Base-by-base conservation (phyloP, 2,113 vertebrate species). In the Microtus oregoni region DNA sequence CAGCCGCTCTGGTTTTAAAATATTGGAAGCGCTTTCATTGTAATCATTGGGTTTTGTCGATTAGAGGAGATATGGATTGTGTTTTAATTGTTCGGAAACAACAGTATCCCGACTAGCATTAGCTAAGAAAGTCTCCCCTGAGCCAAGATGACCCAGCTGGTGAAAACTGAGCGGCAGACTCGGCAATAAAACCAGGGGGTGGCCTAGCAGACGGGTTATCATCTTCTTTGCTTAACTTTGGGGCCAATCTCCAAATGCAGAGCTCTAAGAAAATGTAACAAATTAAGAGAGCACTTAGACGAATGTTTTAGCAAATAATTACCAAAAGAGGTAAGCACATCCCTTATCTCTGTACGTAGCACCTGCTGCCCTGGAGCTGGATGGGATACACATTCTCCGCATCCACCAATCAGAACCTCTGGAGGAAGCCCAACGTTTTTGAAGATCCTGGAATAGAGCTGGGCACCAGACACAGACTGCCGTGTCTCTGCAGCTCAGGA, bases 181-280 rank as follows among this genome's bases (percentile, higher is more conserved):
- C 41, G 41, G 41, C 41, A 41, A 41, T 41, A 2, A 41, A 41
- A 41, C 41, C 41, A 41, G 41, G 41, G 41, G 41, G 41, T n/a
- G 50, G 32, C 41, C 50, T 30, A 68, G 9, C 55, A 17, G 1
- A 32, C 5, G 28, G 28, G 44, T 81, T 81, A 82, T 41, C 76
- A 68, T 93, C 92, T 55, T 83, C 82, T 87, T 63, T 96, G 41
- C 68, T 50, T 81, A 86, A 93, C 44, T 58, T 83, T 90, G 63
- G 95, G 47, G 95, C 90, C 82, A 75, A 83, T 94, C 63, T 92
- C 65, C 50, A 93, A 94, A 96, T 88, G 2, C 61, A 91, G 86
- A 90, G 30, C 58, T 17, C 19, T 30, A 81, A 87, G 76, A 75
- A 67, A 22, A 91, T 73, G 10, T 22, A 87, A 86, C 11, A 73